phyloP scores from a whole-genome alignment of 2,113 vertebrate species.

The Otocyon megalotis region DNA sequence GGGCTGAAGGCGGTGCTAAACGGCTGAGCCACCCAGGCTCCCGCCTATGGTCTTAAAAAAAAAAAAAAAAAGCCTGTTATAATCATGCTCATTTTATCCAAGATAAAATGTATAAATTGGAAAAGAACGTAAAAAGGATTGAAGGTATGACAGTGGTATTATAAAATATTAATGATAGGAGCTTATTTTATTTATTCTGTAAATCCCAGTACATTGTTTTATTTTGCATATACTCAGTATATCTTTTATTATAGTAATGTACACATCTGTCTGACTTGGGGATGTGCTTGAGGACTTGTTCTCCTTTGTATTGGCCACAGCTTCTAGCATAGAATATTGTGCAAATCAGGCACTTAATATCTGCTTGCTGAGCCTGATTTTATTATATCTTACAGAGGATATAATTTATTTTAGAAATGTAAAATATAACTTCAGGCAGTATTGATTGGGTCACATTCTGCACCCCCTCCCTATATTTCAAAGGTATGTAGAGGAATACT shows the following conservation, averaged over 20 bases:
- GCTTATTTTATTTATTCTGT: neutral
- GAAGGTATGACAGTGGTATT: neutral
- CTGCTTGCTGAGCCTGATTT: neutral
- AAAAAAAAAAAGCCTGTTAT: neutral
- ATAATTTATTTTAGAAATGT: neutral
- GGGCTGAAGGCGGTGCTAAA: no score
- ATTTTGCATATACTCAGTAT: neutral
- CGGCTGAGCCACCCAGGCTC: no score
- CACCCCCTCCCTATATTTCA: neutral
- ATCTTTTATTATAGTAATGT: neutral
- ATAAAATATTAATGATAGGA: neutral
- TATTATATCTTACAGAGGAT: neutral
- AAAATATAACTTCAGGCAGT: neutral
- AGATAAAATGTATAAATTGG: neutral
- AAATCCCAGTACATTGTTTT: neutral
- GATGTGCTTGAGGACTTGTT: neutral
- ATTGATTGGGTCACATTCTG: neutral
- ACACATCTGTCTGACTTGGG: neutral
- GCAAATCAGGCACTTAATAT: neutral
- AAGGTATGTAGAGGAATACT: neutral
- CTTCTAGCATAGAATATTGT: neutral
- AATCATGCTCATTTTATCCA: neutral
- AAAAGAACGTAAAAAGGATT: neutral
- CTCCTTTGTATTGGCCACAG: neutral
- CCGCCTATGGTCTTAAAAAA: neutral